Conservation (phyloP, 2,888 invertebrate species). For the Limenitis camilla region DNA sequence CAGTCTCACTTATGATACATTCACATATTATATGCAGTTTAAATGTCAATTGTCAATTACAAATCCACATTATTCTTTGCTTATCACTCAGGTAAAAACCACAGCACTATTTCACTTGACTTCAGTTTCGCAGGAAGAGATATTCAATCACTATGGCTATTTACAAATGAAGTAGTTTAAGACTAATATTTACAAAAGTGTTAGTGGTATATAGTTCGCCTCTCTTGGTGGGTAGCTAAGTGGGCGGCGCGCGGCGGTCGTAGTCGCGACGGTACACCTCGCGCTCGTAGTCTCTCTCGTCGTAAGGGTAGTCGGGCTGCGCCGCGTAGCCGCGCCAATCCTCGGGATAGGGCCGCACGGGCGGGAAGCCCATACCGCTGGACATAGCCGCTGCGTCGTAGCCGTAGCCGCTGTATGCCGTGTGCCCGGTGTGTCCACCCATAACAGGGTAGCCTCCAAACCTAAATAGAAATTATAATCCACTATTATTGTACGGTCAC, state of each 20-base stretch:
- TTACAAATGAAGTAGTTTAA: slow-evolving; percentile 48
- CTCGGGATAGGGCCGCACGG: slow-evolving; percentile 59
- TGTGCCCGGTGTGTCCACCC: slow-evolving; percentile 50
- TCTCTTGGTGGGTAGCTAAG: slow-evolving; percentile 38
- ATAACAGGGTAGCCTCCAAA: slow-evolving; percentile 67
- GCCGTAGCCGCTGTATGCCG: slow-evolving; percentile 52
- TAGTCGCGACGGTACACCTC: slow-evolving; percentile 78
- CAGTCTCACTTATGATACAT: slow-evolving; percentile 65
- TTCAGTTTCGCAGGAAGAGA: slow-evolving; percentile 44
- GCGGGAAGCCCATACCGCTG: slow-evolving; percentile 69
- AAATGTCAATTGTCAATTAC: slow-evolving; percentile 37
- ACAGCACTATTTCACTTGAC: slow-evolving; percentile 58
- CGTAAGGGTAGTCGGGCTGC: slow-evolving; percentile 67
- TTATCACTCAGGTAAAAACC: slow-evolving; percentile 71
- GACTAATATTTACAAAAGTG: slow-evolving; percentile 49
- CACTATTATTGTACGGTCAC: neutral
- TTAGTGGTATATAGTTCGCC: no score
- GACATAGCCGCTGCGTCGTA: slow-evolving; percentile 63
- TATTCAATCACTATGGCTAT: slow-evolving; percentile 40
- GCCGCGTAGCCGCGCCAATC: slow-evolving; percentile 66
- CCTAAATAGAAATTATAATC: slow-evolving; percentile 27
- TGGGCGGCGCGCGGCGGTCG: slow-evolving; percentile 78
- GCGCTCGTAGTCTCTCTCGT: slow-evolving; percentile 71
- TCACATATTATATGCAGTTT: slow-evolving; percentile 39
- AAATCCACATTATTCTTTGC: slow-evolving; percentile 53